Percentiles rank a stretch among this genome's conserved stretches.
Evolutionary conservation across 2,888 invertebrate genomes (phyloP).

Genomic region (Drosophila picticornis): DNA sequence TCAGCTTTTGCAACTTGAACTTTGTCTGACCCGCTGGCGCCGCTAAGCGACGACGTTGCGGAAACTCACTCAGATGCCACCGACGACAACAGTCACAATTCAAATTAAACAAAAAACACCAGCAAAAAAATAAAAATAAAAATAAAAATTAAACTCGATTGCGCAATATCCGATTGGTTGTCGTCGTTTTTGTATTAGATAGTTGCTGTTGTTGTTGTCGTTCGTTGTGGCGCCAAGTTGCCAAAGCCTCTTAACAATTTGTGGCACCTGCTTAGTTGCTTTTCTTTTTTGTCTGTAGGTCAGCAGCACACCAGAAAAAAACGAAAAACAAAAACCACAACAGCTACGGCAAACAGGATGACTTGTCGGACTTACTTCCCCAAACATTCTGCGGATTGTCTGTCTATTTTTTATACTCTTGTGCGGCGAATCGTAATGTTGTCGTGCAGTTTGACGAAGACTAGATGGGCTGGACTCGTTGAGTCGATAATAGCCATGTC

Average conservation of each 20-base stretch:
- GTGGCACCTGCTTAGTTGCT: conserved; percentile 27
- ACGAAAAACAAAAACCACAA: neutral
- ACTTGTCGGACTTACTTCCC: conserved; percentile 19
- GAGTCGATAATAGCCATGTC: neutral
- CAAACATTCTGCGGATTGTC: neutral
- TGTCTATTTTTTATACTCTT: neutral
- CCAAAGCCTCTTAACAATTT: conserved; percentile 51
- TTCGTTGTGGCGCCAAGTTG: conserved; percentile 6
- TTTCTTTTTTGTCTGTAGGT: conserved; percentile 47
- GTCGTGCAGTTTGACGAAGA: neutral
- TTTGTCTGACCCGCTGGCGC: conserved; percentile 48
- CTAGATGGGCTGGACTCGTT: neutral
- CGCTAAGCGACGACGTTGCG: conserved; percentile 45
- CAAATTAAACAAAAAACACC: conserved; percentile 32
- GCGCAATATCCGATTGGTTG: conserved; percentile 73
- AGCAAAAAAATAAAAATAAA: conserved; percentile 14
- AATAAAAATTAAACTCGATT: conserved; percentile 37
- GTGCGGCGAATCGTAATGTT: neutral
- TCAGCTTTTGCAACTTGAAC: conserved; percentile 54
- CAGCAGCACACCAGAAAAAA: conserved; percentile 39
- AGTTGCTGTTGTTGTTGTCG: neutral
- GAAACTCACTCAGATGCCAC: conserved; percentile 49
- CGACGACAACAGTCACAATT: conserved; percentile 10
- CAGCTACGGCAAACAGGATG: conserved; percentile 19
- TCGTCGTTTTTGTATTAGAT: conserved; percentile 7